These are phyloP conservation scores for Bubo bubo DNA, from an alignment of 2,113 vertebrate genomes.

Conservation along the genomic window DNA sequence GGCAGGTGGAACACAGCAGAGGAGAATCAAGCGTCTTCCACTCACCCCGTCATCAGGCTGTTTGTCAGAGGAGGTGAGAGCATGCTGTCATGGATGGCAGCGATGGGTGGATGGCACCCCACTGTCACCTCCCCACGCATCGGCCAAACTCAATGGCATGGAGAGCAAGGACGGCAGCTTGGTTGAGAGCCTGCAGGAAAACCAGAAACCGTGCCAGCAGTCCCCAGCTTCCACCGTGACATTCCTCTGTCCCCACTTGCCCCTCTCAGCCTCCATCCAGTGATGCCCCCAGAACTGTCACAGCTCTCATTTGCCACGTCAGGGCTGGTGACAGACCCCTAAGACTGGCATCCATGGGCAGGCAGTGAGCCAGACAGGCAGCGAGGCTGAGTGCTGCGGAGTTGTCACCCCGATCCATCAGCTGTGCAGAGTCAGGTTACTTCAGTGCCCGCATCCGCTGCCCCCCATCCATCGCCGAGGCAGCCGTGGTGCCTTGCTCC, in stretches of 20 bases:
- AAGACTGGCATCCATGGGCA: not conserved
- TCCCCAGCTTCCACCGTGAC: not conserved
- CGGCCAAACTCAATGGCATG: not conserved
- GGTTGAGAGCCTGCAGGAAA: not conserved
- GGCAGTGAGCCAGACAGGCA: not conserved
- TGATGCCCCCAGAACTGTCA: not conserved
- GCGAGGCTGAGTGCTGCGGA: not conserved
- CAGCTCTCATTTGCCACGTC: not conserved
- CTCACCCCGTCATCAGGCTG: not conserved
- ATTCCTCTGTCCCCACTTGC: not conserved
- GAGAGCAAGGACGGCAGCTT: not conserved
- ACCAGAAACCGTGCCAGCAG: not conserved
- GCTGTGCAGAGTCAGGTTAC: not conserved
- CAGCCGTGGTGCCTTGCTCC: not conserved
- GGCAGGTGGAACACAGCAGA: not conserved
- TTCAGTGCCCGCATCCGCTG: fast-evolving
- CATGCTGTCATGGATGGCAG: not conserved
- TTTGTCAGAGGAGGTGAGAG: not conserved
- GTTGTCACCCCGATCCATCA: fast-evolving
- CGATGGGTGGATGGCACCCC: not conserved
- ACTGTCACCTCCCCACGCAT: not conserved
- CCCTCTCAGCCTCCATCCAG: not conserved
- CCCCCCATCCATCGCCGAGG: not conserved
- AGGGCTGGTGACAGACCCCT: not conserved
- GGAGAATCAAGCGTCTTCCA: not conserved